Base-by-base conservation (phyloP, 2,797 vertebrate genomes). In the Holocentrus rufus region DNA sequence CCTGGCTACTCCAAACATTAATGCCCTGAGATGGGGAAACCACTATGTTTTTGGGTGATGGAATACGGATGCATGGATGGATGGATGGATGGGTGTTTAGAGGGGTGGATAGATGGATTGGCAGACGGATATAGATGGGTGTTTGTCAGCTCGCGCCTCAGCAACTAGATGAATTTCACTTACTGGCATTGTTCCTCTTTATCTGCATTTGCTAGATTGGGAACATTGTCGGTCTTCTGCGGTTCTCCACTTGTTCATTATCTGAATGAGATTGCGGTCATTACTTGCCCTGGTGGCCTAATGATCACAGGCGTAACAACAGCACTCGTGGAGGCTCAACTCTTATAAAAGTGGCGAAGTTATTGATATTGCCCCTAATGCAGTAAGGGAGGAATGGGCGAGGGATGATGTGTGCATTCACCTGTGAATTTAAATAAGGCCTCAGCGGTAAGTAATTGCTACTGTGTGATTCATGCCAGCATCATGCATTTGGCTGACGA, bases 391-490 rank as follows among this genome's bases (percentile, higher is more conserved):
- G 85, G 81, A 74, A 79, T 69, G 81, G 73, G 70, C 73, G 42
- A 64, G 54, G 69, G 73, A 77, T 84, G 77, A 89, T 89, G 75
- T 83, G 72, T 80, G 81, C 50, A 53, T 72, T 85, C 78, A 86
- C 82, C 83, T 88, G 83, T 92, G 89, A 92, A 93, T 94, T 92
- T 93, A 92, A 94, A 94, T 92, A 87, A 91, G 89, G 85, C 76
- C 52, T 89, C 61, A 1, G 72, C 79, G 65, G 74, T 89, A 89
- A 90, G 88, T 91, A 93, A 94, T 92, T 91, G 90, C 88, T 84
- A 88, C 86, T 88, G 85, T 89, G 82, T 88, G 86, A 92, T 90
- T 88, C 88, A 87, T 84, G 75, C 69, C 77, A 74, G 72, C 83
- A 44, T 88, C 86, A 69, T 83, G 80, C 67, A 75, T 86, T 88